phyloP scores from a whole-genome alignment of 2,797 vertebrate genomes.

The Melanotaenia maccullochi region DNA sequence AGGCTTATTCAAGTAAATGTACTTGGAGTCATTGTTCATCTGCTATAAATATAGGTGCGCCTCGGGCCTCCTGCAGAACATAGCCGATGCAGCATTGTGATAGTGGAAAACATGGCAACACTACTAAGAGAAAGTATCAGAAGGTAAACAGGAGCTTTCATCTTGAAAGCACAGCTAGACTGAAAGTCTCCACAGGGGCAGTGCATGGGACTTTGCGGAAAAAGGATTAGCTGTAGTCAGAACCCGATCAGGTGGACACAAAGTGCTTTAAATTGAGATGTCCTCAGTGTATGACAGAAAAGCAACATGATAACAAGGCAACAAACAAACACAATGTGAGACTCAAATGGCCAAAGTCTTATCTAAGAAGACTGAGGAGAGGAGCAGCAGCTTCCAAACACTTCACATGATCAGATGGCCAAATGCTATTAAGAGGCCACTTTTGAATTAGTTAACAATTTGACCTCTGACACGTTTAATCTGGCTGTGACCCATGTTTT shows the following conservation, averaged over 20 bases:
- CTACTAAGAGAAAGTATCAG: neutral
- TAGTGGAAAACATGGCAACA: conserved; percentile 16
- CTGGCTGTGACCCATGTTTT: conserved; percentile 7
- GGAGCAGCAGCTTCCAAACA: neutral
- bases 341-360: neutral
- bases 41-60: conserved; percentile 15
- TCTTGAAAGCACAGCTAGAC: conserved; percentile 2
- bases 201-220: neutral
- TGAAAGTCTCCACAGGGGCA: neutral
- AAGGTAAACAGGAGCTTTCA: conserved; percentile 8
- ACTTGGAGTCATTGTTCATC: conserved; percentile 8
- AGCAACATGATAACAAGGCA: neutral
- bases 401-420: neutral
- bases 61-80: neutral
- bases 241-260: neutral
- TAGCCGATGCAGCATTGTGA: conserved; percentile 6
- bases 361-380: neutral
- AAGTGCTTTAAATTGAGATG: neutral
- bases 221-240: neutral
- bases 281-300: neutral
- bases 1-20: neutral
- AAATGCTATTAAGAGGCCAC: neutral
- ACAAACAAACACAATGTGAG: neutral
- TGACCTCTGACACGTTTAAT: conserved; percentile 11
- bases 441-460: conserved; percentile 2